phyloP scores from a whole-genome alignment of 2,888 invertebrate species.

The Priocnemis perturbator region DNA sequence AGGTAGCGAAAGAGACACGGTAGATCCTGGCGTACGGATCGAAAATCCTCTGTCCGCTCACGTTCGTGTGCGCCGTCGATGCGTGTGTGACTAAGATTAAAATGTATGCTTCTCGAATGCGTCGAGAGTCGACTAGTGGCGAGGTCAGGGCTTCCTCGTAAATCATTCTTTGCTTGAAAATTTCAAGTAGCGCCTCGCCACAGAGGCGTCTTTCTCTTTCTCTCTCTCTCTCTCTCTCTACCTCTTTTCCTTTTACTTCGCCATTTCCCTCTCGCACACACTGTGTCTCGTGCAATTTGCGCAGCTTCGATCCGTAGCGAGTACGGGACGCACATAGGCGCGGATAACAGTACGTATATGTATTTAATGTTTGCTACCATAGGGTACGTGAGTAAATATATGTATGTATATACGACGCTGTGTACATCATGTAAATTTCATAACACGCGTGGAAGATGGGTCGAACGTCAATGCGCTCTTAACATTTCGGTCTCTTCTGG shows the following conservation, averaged over 20 bases:
- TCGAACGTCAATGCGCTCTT: too few relatives aligned
- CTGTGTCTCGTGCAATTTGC: too few relatives aligned
- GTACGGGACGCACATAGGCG: too few relatives aligned
- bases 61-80: not conserved
- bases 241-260: slow-evolving; percentile 1
- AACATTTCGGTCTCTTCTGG: too few relatives aligned
- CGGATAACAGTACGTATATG: not conserved
- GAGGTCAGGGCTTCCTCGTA: slow-evolving; percentile 64
- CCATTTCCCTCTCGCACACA: slow-evolving; percentile 22
- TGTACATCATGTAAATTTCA: too few relatives aligned
- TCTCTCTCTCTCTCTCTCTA: too few relatives aligned
- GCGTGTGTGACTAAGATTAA: slow-evolving; percentile 50
- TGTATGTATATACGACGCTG: too few relatives aligned
- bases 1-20: slow-evolving; percentile 1
- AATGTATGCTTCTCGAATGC: slow-evolving; percentile 54
- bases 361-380: not conserved
- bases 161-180: slow-evolving; percentile 66
- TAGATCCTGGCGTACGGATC: not conserved
- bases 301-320: too few relatives aligned
- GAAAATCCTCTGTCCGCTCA: not conserved
- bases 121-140: slow-evolving; percentile 53
- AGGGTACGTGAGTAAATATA: too few relatives aligned
- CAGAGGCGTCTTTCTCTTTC: slow-evolving; percentile 24
- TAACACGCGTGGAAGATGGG: too few relatives aligned
- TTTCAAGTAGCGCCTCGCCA: slow-evolving; percentile 56